phyloP scores from a whole-genome alignment of 2,888 invertebrate species.

The Sphaerophoria rueppellii region DNA sequence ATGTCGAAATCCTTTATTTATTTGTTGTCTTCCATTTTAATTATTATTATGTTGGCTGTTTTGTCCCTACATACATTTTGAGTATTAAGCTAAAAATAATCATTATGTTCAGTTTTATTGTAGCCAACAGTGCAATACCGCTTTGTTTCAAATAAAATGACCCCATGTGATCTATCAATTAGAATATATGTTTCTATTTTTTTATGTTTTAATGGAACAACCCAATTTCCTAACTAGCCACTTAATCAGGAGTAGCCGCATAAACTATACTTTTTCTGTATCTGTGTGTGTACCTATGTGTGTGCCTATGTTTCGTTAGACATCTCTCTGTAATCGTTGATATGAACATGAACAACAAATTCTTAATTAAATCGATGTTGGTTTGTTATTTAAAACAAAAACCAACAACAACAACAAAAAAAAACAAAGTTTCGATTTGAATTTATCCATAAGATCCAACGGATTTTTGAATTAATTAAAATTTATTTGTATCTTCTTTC shows the following conservation, averaged over 20 bases:
- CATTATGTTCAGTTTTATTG: slow-evolving; percentile 40
- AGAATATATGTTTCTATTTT: slow-evolving; percentile 50
- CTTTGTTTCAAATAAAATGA: slow-evolving; percentile 41
- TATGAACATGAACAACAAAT: slow-evolving; percentile 69
- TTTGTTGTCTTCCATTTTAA: slow-evolving; percentile 58
- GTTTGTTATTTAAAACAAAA: slow-evolving; percentile 53
- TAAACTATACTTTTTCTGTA: slow-evolving; percentile 2
- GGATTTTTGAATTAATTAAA: slow-evolving; percentile 71
- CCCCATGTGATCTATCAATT: slow-evolving; percentile 73
- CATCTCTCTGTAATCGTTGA: slow-evolving; percentile 58
- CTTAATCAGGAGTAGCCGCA: slow-evolving; percentile 60
- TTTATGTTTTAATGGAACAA: slow-evolving; percentile 38
- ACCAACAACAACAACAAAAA: slow-evolving; percentile 34
- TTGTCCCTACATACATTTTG: not conserved
- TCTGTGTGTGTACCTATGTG: not conserved
- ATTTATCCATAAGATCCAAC: slow-evolving; percentile 47
- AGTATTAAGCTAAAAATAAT: slow-evolving; percentile 38
- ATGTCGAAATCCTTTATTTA: slow-evolving; percentile 37
- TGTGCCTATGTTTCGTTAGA: slow-evolving; percentile 13
- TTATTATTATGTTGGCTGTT: slow-evolving; percentile 37
- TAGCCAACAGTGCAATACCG: slow-evolving; percentile 42
- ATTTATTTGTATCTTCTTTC: slow-evolving; percentile 56
- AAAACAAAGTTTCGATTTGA: slow-evolving; percentile 21
- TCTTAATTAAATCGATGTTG: slow-evolving; percentile 70
- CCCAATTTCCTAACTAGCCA: slow-evolving; percentile 61